Percentiles rank a stretch among this genome's conserved stretches.
phyloP scores from a whole-genome alignment of 53 echinoderm and acorn worm species.

The Astropecten irregularis region DNA sequence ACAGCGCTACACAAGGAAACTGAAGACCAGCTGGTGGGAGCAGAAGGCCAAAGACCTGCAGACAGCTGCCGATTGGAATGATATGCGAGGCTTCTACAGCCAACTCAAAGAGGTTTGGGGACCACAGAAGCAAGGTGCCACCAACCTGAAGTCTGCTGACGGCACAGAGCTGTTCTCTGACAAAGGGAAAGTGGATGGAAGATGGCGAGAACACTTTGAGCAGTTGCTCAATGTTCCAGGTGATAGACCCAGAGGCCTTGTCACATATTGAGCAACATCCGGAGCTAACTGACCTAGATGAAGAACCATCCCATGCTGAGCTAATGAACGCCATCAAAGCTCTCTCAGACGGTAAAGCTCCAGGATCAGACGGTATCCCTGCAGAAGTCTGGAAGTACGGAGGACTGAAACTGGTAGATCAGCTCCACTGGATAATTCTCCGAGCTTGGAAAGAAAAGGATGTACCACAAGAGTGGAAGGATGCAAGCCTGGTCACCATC shows the following conservation, averaged over 20 bases:
- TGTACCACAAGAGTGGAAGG: too few species aligned
- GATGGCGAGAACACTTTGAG: slow-evolving; percentile 29
- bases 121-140: background rate
- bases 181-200: background rate
- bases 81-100: background rate
- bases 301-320: background rate
- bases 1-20: background rate
- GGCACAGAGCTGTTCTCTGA: slow-evolving; percentile 3
- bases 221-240: slow-evolving; percentile 22
- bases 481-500: slow-evolving; percentile 11
- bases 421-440: too few species aligned
- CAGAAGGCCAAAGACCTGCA: slow-evolving; percentile 43
- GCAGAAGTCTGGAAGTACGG: slow-evolving; percentile 18
- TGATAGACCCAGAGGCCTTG: background rate
- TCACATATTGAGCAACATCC: background rate
- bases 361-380: background rate
- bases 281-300: too few species aligned
- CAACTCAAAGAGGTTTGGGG: slow-evolving; percentile 17
- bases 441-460: too few species aligned
- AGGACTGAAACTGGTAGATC: too few species aligned
- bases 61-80: slow-evolving; percentile 21
- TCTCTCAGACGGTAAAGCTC: background rate
- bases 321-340: background rate
- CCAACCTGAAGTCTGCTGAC: slow-evolving; percentile 6
- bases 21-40: slow-evolving; percentile 41